These are phyloP conservation scores for Meles meles DNA, from an alignment of 2,113 vertebrate species.

Conservation along the genomic window DNA sequence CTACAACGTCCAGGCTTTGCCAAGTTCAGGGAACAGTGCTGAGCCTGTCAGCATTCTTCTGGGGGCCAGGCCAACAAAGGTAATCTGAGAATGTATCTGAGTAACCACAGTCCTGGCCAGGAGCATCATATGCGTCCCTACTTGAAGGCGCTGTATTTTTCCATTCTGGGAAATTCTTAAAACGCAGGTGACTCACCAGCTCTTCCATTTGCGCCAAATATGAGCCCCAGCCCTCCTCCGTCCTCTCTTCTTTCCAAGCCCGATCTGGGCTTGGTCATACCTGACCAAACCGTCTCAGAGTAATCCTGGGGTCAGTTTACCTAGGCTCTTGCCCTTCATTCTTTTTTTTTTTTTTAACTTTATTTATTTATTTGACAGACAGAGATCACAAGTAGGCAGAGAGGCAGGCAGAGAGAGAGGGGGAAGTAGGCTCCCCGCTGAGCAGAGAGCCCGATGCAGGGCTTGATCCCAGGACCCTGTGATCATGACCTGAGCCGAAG, in stretches of 20 bases:
- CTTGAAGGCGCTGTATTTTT: conserved; percentile 40
- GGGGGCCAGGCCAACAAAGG: neutral
- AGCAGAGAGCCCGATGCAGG: too few relatives aligned
- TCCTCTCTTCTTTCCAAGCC: neutral
- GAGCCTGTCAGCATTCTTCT: neutral
- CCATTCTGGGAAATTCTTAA: conserved; percentile 14
- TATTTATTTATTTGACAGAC: too few relatives aligned
- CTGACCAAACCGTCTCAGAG: neutral
- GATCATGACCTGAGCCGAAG: too few relatives aligned
- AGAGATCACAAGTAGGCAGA: too few relatives aligned
- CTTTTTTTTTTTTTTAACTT: too few relatives aligned
- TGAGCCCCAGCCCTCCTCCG: neutral
- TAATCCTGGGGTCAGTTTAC: neutral
- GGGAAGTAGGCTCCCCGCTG: too few relatives aligned
- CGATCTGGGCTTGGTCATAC: neutral
- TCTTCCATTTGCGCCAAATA: neutral
- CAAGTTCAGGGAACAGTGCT: neutral
- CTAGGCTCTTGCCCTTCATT: neutral
- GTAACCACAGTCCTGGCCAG: neutral
- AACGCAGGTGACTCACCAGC: neutral
- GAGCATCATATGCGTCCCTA: neutral
- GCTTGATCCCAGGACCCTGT: too few relatives aligned
- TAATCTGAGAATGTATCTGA: neutral
- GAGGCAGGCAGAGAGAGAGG: too few relatives aligned
- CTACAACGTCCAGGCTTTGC: neutral